Evolutionary conservation across 2,797 vertebrate genomes (phyloP), one percentile per base, ranked within the genome.

Genomic region (Serranus cabrilla): DNA sequence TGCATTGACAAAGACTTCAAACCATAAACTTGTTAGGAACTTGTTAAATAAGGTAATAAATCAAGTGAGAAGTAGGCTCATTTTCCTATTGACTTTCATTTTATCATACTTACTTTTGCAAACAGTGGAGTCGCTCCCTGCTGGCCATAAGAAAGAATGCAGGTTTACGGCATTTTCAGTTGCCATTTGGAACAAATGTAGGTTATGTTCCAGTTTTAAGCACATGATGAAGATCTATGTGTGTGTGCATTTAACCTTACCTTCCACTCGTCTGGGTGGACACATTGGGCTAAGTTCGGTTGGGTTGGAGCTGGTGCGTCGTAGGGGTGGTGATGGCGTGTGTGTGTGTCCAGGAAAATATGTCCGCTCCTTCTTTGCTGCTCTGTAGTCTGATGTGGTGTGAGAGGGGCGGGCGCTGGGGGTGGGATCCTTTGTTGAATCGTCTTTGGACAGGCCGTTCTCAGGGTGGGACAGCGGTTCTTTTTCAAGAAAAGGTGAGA

Each of bases 221-320:
- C 34, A 34, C 4, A 34, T 34, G 34, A 34, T 34, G 34, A 34
- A 34, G 34, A 34, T 34, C 34, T 23, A 3, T 25, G 20, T 18
- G 39, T 39, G n/a, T 66, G 27, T 51, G 40, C 46, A 4, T 37
- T 23, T 37, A 34, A 46, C 1, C 83, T 13, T 95, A 98, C 97
- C 97, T 95, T 99, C 97, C 83, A 96, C 96, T 88, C 94, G 93
- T 91, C 93, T 95, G 82, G 96, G 96, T 20, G 93, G 76, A 68
- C 93, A 93, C 56, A 88, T 86, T 75, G 92, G 87, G n/a, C 88
- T 87, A 17, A 92, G 86, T 76, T 98, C 96, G 3, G 92, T 85
- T 0, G 95, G 94, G 92, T 94, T 95, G 86, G 96, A 93, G 72
- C 93, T 90, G 83, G 95, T 92, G 10, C 94, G 94, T 25, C 90